These are phyloP conservation scores for Enteromius viviparus DNA, from an alignment of 2,797 vertebrate species.

Conservation along the genomic window DNA sequence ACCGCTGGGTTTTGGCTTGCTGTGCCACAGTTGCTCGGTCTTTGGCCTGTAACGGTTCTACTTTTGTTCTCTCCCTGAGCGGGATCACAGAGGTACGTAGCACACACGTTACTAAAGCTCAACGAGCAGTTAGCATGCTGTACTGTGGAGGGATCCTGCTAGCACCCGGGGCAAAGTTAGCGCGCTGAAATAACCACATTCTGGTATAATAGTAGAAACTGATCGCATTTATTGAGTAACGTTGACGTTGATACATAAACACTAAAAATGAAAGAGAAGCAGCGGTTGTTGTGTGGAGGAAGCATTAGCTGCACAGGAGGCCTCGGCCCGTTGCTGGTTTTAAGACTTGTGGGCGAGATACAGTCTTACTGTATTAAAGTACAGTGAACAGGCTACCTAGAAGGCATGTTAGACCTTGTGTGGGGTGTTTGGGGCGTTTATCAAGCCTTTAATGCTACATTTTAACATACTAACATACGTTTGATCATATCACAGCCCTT, in stretches of 20 bases:
- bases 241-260: neutral
- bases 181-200: neutral
- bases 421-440: neutral
- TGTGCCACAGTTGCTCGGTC: neutral
- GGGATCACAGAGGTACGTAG: constrained; percentile 60
- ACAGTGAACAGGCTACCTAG: neutral
- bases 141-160: neutral
- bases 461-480: neutral
- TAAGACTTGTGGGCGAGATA: neutral
- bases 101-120: neutral
- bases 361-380: neutral
- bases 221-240: neutral
- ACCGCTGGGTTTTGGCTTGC: neutral
- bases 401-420: neutral
- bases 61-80: constrained; percentile 44
- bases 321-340: constrained; percentile 30
- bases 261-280: neutral
- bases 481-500: neutral
- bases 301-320: constrained; percentile 24
- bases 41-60: neutral
- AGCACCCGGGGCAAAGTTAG: neutral
- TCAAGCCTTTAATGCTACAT: neutral
- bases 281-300: neutral
- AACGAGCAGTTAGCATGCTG: constrained; percentile 33
- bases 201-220: neutral